These are phyloP conservation scores for Tortrix viridana DNA, from an alignment of 2,888 invertebrate species.

Conservation along the genomic window DNA sequence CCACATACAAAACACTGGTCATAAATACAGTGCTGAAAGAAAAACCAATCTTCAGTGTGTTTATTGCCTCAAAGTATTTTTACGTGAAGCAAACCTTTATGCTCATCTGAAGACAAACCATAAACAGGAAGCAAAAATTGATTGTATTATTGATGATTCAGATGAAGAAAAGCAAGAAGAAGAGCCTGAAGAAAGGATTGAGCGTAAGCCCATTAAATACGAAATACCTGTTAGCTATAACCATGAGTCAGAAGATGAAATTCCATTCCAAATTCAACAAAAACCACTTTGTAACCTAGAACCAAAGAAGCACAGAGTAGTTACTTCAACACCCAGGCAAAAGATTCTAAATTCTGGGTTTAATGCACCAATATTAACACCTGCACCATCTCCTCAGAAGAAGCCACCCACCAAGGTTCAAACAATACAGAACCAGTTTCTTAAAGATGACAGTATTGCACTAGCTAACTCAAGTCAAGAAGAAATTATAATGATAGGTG, in stretches of 20 bases:
- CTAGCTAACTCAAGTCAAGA: conserved; percentile 50
- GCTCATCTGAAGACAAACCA: conserved; percentile 88
- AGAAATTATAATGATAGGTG: conserved; percentile 82
- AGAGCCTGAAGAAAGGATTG: conserved; percentile 40
- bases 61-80: conserved; percentile 90
- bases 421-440: conserved; percentile 51
- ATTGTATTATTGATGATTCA: conserved; percentile 87
- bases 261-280: conserved; percentile 67
- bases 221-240: conserved; percentile 61
- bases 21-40: conserved; percentile 72
- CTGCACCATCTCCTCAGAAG: conserved; percentile 48
- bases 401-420: conserved; percentile 43
- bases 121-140: conserved; percentile 85
- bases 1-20: conserved; percentile 85
- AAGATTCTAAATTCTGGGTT: conserved; percentile 73
- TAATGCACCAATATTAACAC: conserved; percentile 42
- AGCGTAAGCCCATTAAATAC: conserved; percentile 53
- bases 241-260: conserved; percentile 63
- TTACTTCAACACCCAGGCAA: conserved; percentile 56
- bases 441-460: conserved; percentile 51
- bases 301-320: conserved; percentile 59
- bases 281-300: conserved; percentile 76
- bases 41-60: conserved; percentile 85
- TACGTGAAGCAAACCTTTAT: conserved; percentile 88
- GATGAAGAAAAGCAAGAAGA: conserved; percentile 63